A percentile compares a stretch with the other conserved stretches of the same genome.
Evolutionary conservation across 2,888 invertebrate species (phyloP).

Genomic region (Orthosia cruda): DNA sequence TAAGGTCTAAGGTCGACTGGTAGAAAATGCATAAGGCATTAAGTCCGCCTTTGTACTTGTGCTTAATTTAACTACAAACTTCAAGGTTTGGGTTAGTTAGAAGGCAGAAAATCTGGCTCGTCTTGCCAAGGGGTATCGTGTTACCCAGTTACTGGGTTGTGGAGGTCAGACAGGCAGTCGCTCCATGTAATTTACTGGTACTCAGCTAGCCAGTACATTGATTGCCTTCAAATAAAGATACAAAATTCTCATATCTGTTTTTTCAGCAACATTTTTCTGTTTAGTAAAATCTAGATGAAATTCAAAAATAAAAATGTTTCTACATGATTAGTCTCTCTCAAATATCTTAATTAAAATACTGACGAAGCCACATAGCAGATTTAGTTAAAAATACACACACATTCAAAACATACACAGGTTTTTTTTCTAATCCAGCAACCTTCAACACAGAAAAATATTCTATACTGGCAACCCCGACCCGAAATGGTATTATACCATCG

Average conservation of each 20-base stretch:
- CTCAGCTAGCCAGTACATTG: neutral
- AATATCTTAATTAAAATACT: constrained; percentile 35
- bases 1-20: too few species aligned
- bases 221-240: neutral
- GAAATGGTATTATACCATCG: constrained; percentile 21
- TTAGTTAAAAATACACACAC: constrained; percentile 27
- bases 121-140: neutral
- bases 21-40: too few species aligned
- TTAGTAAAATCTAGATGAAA: neutral
- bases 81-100: neutral
- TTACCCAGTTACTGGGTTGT: neutral
- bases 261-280: neutral
- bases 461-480: constrained; percentile 46
- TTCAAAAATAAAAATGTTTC: neutral
- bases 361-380: constrained; percentile 34
- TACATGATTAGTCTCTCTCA: constrained; percentile 52
- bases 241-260: neutral
- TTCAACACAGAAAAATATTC: constrained; percentile 29
- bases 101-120: neutral
- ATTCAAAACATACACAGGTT: neutral
- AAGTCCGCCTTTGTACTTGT: too few species aligned
- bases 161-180: neutral
- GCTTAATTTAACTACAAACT: neutral
- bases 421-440: constrained; percentile 30
- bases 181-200: too few species aligned